A percentile compares a stretch with the other conserved stretches of the same genome.
These are phyloP conservation scores for Empis stercorea DNA, from an alignment of 2,888 invertebrate genomes.

Conservation along the genomic window DNA sequence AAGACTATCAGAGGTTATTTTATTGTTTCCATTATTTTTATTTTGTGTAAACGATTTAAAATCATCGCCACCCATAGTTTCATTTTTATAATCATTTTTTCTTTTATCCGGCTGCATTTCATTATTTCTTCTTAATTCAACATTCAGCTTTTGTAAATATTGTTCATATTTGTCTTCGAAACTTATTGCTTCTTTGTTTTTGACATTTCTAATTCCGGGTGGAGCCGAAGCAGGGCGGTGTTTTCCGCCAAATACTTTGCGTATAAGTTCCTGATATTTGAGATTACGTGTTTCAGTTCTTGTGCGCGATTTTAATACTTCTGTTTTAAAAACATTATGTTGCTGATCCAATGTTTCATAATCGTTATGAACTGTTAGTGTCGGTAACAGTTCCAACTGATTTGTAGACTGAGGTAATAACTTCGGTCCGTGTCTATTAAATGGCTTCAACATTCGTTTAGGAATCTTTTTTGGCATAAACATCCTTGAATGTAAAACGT, in stretches of 20 bases:
- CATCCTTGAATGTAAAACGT: conserved; percentile 32
- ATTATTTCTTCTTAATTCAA: too few species aligned
- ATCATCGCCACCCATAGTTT: too few species aligned
- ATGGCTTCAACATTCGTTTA: neutral
- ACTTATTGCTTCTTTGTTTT: conserved; percentile 18
- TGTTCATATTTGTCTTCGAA: conserved; percentile 32
- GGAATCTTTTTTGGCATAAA: conserved; percentile 8
- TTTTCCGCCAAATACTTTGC: conserved; percentile 61
- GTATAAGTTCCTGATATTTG: conserved; percentile 63
- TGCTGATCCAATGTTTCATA: neutral
- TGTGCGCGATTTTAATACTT: conserved; percentile 59
- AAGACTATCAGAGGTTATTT: too few species aligned
- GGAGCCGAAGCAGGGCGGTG: conserved; percentile 75
- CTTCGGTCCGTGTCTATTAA: conserved; percentile 8
- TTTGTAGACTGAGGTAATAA: conserved; percentile 11
- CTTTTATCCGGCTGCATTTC: conserved; percentile 8
- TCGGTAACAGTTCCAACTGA: conserved; percentile 18
- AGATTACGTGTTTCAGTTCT: conserved; percentile 58
- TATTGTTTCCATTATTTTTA: too few species aligned
- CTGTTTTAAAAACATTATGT: conserved; percentile 47
- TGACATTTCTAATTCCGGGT: conserved; percentile 38
- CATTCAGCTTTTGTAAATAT: conserved; percentile 27
- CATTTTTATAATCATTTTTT: too few species aligned
- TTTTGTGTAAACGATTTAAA: too few species aligned
- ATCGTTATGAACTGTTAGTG: conserved; percentile 11